Base-by-base conservation (phyloP, 2,113 vertebrate genomes). In the Nyctereutes procyonoides region DNA sequence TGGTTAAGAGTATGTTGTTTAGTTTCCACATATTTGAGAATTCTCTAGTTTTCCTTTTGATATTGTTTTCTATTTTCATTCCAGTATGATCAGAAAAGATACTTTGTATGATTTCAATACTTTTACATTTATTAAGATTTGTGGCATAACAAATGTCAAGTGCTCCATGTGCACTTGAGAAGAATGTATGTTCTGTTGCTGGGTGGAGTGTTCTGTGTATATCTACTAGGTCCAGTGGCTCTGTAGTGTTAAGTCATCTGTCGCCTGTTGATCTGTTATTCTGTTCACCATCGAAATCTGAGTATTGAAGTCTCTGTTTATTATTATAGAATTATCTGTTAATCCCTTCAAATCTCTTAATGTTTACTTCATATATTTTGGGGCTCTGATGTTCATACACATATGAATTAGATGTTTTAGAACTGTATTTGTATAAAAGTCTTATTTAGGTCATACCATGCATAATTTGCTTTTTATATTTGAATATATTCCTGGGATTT, bases 31-130 rank as follows among this genome's bases (percentile, higher is more conserved):
- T 32, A 69, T 63, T 30, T 81, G 43, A 65, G 82, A 73, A 38
- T 83, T 96, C 87, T 77, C 35, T 62, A 92, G 56, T 91, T 90
- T 82, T 96, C 48, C 43, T 88, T 65, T 55, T 80, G 43, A 77
- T 87, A 38, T 0, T 20, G 32, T 28, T 87, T 85, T 67, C 88
- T 80, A 53, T 65, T 93, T 92, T 86, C 35, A 30, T 88, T 88
- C 22, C 15, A 56, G 80, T 86, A 26, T 88, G 83, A 77, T 84
- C 4, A 76, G 84, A 84, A 92, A 92, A 83, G 32, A 79, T 79
- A 53, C 43, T 90, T 80, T 24, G 43, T 60, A 5, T 82, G 35
- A 80, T 88, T 84, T 89, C 17, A 80, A 3, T 84, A 17, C 85
- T 82, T 94, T 76, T 30, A 69, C 79, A 67, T 82, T 30, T 32